Conservation (phyloP, 2,113 vertebrate genomes). For the Morone saxatilis region DNA sequence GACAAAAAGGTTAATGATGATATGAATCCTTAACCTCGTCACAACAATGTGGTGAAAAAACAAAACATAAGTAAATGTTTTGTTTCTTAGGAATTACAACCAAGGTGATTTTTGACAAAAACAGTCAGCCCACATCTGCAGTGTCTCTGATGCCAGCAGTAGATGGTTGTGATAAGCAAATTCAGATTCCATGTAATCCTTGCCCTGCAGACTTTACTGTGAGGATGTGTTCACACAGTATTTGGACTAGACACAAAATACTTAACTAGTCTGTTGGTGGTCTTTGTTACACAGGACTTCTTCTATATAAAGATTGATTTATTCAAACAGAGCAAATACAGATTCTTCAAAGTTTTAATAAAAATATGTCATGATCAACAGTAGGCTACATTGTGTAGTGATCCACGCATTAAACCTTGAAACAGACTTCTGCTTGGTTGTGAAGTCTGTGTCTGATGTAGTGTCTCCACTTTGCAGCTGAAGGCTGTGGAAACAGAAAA, state of each 20-base stretch:
- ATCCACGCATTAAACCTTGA: neutral
- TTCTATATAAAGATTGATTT: neutral
- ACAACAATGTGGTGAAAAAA: neutral
- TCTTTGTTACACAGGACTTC: neutral
- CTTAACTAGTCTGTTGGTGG: neutral
- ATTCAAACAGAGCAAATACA: neutral
- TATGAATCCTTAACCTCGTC: neutral
- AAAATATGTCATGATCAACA: neutral
- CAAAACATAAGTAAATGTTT: neutral
- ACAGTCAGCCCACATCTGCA: neutral
- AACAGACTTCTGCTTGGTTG: neutral
- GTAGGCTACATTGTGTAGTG: neutral
- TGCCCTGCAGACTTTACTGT: neutral
- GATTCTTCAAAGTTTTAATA: neutral
- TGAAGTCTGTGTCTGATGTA: neutral
- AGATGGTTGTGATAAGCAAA: neutral
- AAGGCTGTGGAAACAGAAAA: slow-evolving; percentile 12
- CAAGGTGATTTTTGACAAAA: neutral
- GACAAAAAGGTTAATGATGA: too few relatives aligned
- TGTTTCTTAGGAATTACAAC: neutral
- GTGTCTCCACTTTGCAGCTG: neutral
- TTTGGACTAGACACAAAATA: neutral
- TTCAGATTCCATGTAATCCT: slow-evolving; percentile 10
- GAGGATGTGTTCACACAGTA: neutral
- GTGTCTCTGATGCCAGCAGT: neutral